Conservation (phyloP, 2,797 vertebrate species). For the Microhierax caerulescens region DNA sequence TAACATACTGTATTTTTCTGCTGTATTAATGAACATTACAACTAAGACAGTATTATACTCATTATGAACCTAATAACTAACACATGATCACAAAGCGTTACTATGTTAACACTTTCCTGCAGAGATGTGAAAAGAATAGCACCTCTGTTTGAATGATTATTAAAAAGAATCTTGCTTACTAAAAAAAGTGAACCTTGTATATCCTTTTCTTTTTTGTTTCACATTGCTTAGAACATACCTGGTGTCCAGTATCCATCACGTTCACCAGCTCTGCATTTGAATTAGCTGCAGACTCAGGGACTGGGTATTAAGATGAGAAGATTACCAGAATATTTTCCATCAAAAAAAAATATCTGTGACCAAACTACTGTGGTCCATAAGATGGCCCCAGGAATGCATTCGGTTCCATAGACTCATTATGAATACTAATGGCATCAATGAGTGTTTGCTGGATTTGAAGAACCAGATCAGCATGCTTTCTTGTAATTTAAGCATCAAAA, state of each 20-base stretch:
- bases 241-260: fast-evolving
- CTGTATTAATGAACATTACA: constrained; percentile 66
- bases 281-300: neutral
- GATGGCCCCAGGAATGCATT: neutral
- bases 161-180: neutral
- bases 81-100: constrained; percentile 51
- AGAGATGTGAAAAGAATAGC: constrained; percentile 48
- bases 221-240: neutral
- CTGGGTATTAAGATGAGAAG: neutral
- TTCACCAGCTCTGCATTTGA: neutral
- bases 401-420: neutral
- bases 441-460: neutral
- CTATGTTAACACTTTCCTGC: constrained; percentile 63
- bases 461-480: neutral
- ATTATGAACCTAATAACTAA: constrained; percentile 67
- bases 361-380: neutral
- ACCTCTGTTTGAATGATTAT: constrained; percentile 29
- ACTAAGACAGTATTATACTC: constrained; percentile 51
- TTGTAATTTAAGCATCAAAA: neutral
- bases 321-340: neutral
- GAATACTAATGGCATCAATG: neutral
- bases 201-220: neutral
- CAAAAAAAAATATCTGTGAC: neutral
- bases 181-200: neutral
- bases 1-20: constrained; percentile 61